Base-by-base conservation (phyloP, 1,140 invertebrate species). In the Pararge aegeria region DNA sequence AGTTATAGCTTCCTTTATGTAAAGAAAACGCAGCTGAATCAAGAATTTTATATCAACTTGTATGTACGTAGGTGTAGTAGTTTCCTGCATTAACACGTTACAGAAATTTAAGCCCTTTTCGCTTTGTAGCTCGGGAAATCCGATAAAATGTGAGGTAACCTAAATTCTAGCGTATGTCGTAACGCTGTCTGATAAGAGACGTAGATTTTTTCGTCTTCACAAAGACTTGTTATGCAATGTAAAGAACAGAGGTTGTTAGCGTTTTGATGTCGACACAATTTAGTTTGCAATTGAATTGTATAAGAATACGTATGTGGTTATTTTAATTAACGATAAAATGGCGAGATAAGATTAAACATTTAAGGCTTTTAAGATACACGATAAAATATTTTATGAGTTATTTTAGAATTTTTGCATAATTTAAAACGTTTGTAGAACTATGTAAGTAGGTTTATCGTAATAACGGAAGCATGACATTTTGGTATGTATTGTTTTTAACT, bases 181-280 rank as follows among this genome's bases (percentile, higher is more conserved):
- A 42, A 16, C 13, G 16, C 16, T 9, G 38, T 42, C 38, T 42
- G 38, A 42, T 42, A 42, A 42, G 38, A 18, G 18, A 42, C 38
- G 6, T 42, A 42, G 38, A 16, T 42, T 42, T 42, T 18, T 42
- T 34, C 30, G 30, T 34, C 30, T 34, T 34, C 30, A 34, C 30
- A 34, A 34, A 34, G 30, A 12, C 10, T 34, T 4, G 30, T 34
- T 34, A 34, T 34, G 30, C 10, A 34, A 34, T 0, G 30, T 34
- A 34, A 7, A 34, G 1, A 12, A 10, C n/a, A 34, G 7, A 34
- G 9, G 30, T 34, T 34, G 30, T 34, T 34, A 34, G 9, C 12
- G 7, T 34, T 12, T 34, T 34, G 7, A 34, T 12, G 30, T 34
- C 30, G 30, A 34, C 30, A 34, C 2, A 34, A n/a, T 34, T 34